phyloP scores from a whole-genome alignment of 2,888 invertebrate species.

The Xanthia togata region DNA sequence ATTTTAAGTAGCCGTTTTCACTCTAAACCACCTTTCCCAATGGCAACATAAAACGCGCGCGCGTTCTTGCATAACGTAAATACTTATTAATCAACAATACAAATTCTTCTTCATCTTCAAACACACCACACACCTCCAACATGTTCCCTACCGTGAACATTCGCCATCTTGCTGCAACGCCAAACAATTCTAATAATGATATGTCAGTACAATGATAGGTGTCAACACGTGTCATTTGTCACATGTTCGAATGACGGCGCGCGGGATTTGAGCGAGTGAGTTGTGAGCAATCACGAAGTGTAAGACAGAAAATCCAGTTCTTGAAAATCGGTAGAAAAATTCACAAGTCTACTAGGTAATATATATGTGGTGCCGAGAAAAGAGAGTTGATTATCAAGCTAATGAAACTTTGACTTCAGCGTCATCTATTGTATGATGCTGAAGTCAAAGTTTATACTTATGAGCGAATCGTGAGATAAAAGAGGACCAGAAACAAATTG shows the following conservation, averaged over 20 bases:
- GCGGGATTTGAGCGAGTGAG: conserved; percentile 59
- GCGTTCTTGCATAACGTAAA: not conserved
- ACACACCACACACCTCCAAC: too few species aligned
- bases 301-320: conserved; percentile 29
- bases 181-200: conserved; percentile 67
- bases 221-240: conserved; percentile 73
- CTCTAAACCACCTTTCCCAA: not conserved
- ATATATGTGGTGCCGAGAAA: not conserved
- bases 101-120: not conserved
- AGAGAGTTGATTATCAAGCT: not conserved
- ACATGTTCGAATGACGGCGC: conserved; percentile 62
- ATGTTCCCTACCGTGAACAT: conserved; percentile 24
- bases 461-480: not conserved
- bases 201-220: conserved; percentile 62
- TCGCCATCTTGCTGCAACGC: conserved; percentile 33
- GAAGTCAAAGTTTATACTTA: not conserved
- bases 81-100: not conserved
- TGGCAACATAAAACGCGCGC: not conserved
- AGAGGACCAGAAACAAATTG: not conserved
- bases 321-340: not conserved
- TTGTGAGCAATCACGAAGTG: conserved; percentile 22
- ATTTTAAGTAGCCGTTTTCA: not conserved
- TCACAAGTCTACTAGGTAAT: not conserved
- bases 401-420: not conserved
- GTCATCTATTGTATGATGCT: not conserved